Percentiles rank a stretch among this genome's conserved stretches.
These are phyloP conservation scores for Gephyroberyx darwinii DNA, from an alignment of 2,797 vertebrate genomes.

Conservation along the genomic window DNA sequence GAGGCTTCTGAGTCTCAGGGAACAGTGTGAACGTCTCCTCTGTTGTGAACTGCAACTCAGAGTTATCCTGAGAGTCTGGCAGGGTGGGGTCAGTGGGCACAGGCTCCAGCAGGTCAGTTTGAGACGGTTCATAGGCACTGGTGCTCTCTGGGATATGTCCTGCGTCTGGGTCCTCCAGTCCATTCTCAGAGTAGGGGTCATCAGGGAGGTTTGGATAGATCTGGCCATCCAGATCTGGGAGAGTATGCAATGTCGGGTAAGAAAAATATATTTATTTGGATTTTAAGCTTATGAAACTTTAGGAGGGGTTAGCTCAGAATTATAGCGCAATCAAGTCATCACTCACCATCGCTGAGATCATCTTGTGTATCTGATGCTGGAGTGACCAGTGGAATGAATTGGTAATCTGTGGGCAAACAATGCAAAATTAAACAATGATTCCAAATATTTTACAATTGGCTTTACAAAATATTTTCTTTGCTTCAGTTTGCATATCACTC, in stretches of 20 bases:
- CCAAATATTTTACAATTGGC: neutral
- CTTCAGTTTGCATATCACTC: neutral
- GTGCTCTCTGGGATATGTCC: constrained; percentile 47
- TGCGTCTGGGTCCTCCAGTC: constrained; percentile 6
- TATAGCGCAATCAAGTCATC: neutral
- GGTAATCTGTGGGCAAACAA: constrained; percentile 39
- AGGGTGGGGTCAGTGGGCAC: constrained; percentile 30
- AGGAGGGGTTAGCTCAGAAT: neutral
- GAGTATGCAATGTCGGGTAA: constrained; percentile 4
- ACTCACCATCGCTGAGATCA: constrained; percentile 56
- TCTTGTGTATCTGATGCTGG: constrained; percentile 31
- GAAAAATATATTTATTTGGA: neutral
- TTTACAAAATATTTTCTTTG: neutral
- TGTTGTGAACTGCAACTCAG: constrained; percentile 15
- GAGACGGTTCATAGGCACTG: constrained; percentile 47
- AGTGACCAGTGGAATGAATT: constrained; percentile 21
- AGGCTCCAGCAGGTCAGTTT: constrained; percentile 29
- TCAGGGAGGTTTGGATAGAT: constrained; percentile 20
- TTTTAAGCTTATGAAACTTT: neutral
- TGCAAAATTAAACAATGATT: constrained; percentile 2
- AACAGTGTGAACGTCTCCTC: constrained; percentile 14
- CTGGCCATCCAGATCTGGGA: constrained; percentile 37
- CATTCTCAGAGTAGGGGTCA: constrained; percentile 19
- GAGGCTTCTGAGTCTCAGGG: constrained; percentile 7
- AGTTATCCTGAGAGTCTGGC: constrained; percentile 7